phyloP scores from a whole-genome alignment of 2,888 invertebrate species.

The Auanema sp. region DNA sequence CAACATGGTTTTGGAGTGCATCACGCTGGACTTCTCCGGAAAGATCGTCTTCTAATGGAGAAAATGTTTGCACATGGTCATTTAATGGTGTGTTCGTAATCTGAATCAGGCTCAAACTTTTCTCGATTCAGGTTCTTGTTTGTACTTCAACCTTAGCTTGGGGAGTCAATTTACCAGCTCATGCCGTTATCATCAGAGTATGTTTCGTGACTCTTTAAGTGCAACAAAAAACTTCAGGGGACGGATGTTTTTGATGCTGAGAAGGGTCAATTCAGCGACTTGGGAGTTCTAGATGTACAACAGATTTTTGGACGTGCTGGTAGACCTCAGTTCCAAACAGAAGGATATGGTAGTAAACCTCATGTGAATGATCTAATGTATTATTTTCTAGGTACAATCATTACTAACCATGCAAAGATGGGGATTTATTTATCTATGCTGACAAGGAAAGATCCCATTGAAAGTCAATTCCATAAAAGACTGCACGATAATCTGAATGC shows the following conservation, averaged over 20 bases:
- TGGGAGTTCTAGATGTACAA: slow-evolving; percentile 93
- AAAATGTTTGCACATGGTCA: slow-evolving; percentile 85
- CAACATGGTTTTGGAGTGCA: slow-evolving; percentile 86
- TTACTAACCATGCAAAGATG: slow-evolving; percentile 87
- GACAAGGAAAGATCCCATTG: slow-evolving; percentile 95
- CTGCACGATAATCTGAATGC: slow-evolving; percentile 96
- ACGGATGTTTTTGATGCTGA: slow-evolving; percentile 97
- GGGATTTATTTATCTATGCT: slow-evolving; percentile 85
- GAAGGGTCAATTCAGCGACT: slow-evolving; percentile 87
- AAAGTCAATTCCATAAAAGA: slow-evolving; percentile 89
- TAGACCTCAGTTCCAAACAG: slow-evolving; percentile 89
- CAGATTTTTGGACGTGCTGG: slow-evolving; percentile 95
- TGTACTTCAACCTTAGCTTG: slow-evolving; percentile 98
- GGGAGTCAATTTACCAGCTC: slow-evolving; percentile 98
- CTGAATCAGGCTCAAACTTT: background rate
- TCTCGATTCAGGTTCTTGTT: slow-evolving; percentile 72
- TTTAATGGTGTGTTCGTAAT: slow-evolving; percentile 68
- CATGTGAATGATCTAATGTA: too few species aligned
- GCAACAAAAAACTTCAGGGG: slow-evolving; percentile 71
- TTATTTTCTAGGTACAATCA: slow-evolving; percentile 83
- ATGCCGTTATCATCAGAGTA: slow-evolving; percentile 91
- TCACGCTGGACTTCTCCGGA: slow-evolving; percentile 90
- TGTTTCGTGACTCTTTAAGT: slow-evolving; percentile 39
- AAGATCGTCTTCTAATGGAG: slow-evolving; percentile 85
- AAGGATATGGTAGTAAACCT: slow-evolving; percentile 31